Evolutionary conservation across 2,888 invertebrate genomes (phyloP).

Genomic region (Muschampia plurimacula): DNA sequence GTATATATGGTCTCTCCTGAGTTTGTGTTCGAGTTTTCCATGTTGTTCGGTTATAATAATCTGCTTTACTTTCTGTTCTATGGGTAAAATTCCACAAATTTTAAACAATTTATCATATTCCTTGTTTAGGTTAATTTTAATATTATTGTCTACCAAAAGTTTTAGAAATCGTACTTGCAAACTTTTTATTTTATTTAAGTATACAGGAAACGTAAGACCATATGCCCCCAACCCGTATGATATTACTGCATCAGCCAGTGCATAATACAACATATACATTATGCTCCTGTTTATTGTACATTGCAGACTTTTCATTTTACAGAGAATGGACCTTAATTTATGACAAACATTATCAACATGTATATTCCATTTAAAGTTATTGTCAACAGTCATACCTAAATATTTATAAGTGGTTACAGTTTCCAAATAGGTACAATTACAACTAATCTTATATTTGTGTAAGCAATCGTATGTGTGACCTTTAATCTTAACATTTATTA

Average conservation of each 20-base stretch:
- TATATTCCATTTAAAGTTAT: constrained; percentile 9
- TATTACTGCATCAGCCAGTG: not conserved
- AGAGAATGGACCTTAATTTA: not conserved
- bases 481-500: not conserved
- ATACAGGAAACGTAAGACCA: not conserved
- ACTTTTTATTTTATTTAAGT: constrained; percentile 1
- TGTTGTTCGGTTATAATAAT: not conserved
- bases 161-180: not conserved
- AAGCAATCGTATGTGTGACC: too few relatives aligned
- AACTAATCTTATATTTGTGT: not conserved
- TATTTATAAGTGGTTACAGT: not conserved
- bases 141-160: not conserved
- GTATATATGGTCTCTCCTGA: not conserved
- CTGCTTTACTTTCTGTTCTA: not conserved
- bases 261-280: not conserved
- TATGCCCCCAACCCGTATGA: not conserved
- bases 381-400: not conserved
- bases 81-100: not conserved
- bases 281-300: not conserved
- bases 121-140: not conserved
- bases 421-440: not conserved
- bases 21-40: not conserved
- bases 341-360: constrained; percentile 4
- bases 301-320: not conserved
- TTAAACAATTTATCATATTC: not conserved